Conservation (phyloP, 2,797 vertebrate genomes). For the Chelon labrosus region DNA sequence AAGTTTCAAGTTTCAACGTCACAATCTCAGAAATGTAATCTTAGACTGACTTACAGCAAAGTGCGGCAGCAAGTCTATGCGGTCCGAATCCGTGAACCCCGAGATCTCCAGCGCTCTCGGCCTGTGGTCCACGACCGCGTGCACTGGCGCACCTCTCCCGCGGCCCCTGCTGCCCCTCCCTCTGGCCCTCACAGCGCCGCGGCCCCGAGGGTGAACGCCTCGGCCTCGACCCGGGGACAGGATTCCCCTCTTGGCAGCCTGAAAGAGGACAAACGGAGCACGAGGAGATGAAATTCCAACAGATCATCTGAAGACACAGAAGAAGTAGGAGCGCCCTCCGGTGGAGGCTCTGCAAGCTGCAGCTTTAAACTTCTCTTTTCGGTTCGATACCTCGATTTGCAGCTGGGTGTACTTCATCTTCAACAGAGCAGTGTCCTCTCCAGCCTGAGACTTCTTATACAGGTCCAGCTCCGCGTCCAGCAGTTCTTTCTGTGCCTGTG, state of each 20-base stretch:
- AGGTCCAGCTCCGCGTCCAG: slow-evolving; percentile 97
- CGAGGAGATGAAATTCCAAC: neutral
- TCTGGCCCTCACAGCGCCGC: slow-evolving; percentile 86
- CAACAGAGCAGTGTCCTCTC: slow-evolving; percentile 94
- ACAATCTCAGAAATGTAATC: neutral
- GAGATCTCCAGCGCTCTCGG: slow-evolving; percentile 93
- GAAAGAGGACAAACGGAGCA: slow-evolving; percentile 18
- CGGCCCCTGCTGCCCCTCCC: slow-evolving; percentile 90
- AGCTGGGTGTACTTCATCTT: slow-evolving; percentile 94
- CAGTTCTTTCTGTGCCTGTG: slow-evolving; percentile 95
- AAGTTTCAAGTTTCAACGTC: neutral
- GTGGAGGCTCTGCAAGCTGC: slow-evolving; percentile 21
- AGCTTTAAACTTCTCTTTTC: neutral
- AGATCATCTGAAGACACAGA: neutral
- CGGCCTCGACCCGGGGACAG: slow-evolving; percentile 91
- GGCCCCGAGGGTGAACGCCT: slow-evolving; percentile 87
- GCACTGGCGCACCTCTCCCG: slow-evolving; percentile 86
- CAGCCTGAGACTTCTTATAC: slow-evolving; percentile 96
- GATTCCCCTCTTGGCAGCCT: slow-evolving; percentile 97
- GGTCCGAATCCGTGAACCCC: slow-evolving; percentile 90
- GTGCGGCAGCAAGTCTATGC: slow-evolving; percentile 94
- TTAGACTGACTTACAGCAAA: slow-evolving; percentile 92
- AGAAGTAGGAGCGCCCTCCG: slow-evolving; percentile 25
- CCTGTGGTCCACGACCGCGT: slow-evolving; percentile 94
- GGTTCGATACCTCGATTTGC: slow-evolving; percentile 91